A percentile compares a stretch with the other conserved stretches of the same genome.
phyloP scores from a whole-genome alignment of 2,797 vertebrate genomes.

The Sebastes ruberrimus region DNA sequence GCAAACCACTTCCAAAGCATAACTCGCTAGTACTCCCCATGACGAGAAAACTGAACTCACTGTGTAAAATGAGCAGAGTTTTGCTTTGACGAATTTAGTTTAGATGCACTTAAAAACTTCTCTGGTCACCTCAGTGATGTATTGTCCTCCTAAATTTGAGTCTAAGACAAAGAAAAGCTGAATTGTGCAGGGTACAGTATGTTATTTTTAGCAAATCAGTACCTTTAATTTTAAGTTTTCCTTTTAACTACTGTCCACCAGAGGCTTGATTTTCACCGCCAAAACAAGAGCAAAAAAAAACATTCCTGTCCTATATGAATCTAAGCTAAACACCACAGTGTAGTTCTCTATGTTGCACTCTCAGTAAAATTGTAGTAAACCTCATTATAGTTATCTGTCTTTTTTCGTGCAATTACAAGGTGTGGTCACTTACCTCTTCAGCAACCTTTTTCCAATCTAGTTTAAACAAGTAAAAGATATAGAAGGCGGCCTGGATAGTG shows the following conservation, averaged over 20 bases:
- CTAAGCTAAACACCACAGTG: neutral
- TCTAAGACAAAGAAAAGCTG: neutral
- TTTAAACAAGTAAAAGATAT: conserved; percentile 74
- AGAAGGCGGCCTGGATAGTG: conserved; percentile 78
- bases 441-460: conserved; percentile 86
- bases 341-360: neutral
- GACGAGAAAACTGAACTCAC: neutral
- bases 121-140: neutral
- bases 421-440: conserved; percentile 77
- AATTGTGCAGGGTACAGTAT: neutral
- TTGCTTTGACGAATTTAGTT: neutral
- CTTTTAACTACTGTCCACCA: neutral
- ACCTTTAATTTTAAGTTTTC: neutral
- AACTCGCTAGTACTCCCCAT: neutral
- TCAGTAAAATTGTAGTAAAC: neutral
- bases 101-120: neutral
- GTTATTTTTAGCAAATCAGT: neutral
- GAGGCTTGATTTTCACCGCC: neutral
- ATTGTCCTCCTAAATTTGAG: neutral
- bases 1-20: neutral
- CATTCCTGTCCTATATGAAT: neutral
- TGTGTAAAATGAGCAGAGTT: neutral
- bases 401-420: neutral
- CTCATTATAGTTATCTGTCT: neutral
- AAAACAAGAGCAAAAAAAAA: neutral